These are phyloP conservation scores for Drosophila kanapiae DNA, from an alignment of 1,140 invertebrate genomes.

Conservation along the genomic window DNA sequence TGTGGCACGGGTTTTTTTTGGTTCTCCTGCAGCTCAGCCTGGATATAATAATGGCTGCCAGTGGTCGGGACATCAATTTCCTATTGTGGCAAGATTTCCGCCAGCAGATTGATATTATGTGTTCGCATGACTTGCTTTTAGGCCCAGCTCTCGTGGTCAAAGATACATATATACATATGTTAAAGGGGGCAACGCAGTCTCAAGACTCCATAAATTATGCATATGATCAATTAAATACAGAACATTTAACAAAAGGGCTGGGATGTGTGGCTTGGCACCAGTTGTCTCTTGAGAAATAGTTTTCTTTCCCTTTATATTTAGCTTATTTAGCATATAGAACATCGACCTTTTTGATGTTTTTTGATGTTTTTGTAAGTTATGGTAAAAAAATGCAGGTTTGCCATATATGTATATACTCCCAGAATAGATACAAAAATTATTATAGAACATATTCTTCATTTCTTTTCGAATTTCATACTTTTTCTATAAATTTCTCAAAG, in stretches of 20 bases:
- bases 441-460: too few relatives aligned
- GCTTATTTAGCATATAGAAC: background rate
- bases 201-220: constrained; percentile 28
- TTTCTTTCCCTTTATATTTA: background rate
- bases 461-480: too few relatives aligned
- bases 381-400: too few relatives aligned
- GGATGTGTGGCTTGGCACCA: constrained; percentile 1
- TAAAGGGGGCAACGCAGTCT: background rate
- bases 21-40: constrained; percentile 3
- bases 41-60: background rate
- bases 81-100: constrained; percentile 33
- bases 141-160: constrained; percentile 14
- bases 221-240: constrained; percentile 47
- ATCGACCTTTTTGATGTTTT: background rate
- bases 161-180: background rate
- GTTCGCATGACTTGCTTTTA: constrained; percentile 23
- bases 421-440: too few relatives aligned
- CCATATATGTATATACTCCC: too few relatives aligned
- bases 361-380: too few relatives aligned
- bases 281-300: constrained; percentile 6
- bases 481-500: too few relatives aligned
- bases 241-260: constrained; percentile 34
- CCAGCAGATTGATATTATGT: constrained; percentile 38
- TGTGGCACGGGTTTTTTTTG: background rate
- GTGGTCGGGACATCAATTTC: constrained; percentile 30